Evolutionary conservation across 2,113 vertebrate genomes (phyloP).

Genomic region (Aramus guarauna): DNA sequence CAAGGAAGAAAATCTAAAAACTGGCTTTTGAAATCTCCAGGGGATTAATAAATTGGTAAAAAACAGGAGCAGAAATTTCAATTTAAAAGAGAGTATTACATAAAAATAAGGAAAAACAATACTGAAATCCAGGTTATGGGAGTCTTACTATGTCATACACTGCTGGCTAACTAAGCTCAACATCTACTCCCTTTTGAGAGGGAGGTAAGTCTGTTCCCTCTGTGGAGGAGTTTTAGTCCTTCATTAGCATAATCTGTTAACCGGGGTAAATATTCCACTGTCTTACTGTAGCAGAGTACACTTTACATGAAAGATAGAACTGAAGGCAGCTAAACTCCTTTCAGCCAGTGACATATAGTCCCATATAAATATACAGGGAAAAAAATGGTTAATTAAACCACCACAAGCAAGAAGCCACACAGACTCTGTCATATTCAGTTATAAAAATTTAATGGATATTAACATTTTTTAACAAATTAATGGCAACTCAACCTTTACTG

Average conservation of each 20-base stretch:
- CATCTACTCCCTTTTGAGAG: neutral
- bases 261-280: neutral
- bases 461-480: neutral
- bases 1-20: neutral
- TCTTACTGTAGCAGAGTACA: neutral
- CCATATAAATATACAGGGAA: rapidly evolving
- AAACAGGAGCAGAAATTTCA: neutral
- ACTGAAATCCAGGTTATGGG: neutral
- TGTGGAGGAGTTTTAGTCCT: neutral
- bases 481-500: neutral
- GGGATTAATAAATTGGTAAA: neutral
- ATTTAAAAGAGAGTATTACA: neutral
- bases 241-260: neutral
- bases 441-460: neutral
- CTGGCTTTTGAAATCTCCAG: neutral
- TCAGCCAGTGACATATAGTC: neutral
- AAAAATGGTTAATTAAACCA: neutral
- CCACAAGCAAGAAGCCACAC: neutral
- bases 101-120: neutral
- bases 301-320: neutral
- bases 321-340: neutral
- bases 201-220: rapidly evolving
- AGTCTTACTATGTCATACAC: neutral
- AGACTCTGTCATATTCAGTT: neutral
- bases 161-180: neutral